A percentile compares a stretch with the other conserved stretches of the same genome.
phyloP scores from a whole-genome alignment of 2,888 invertebrate species.

The Pyrocoelia pectoralis region DNA sequence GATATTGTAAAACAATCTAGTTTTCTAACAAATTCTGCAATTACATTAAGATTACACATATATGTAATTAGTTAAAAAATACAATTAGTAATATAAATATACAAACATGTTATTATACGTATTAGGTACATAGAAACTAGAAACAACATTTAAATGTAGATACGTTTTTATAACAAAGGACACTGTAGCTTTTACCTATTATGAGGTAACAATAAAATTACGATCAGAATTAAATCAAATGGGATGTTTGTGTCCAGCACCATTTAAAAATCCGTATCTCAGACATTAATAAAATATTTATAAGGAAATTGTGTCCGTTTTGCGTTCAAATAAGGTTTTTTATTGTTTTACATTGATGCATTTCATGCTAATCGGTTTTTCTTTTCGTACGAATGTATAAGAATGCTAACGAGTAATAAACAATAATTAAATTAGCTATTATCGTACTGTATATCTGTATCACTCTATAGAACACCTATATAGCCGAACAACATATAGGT shows the following conservation, averaged over 20 bases:
- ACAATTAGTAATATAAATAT: constrained; percentile 7
- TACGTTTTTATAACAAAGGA: neutral
- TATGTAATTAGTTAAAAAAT: neutral
- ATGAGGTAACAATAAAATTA: too few relatives aligned
- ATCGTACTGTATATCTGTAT: neutral
- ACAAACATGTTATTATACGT: neutral
- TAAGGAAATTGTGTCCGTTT: too few relatives aligned
- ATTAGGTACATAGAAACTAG: constrained; percentile 4
- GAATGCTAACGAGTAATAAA: neutral
- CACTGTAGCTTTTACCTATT: too few relatives aligned
- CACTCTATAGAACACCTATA: constrained; percentile 1
- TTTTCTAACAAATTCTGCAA: neutral
- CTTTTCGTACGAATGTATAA: too few relatives aligned
- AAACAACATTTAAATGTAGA: constrained; percentile 2
- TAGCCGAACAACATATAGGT: neutral
- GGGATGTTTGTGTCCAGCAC: too few relatives aligned
- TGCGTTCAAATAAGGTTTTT: too few relatives aligned
- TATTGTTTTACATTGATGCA: neutral
- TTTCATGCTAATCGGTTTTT: neutral
- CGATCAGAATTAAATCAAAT: too few relatives aligned
- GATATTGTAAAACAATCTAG: neutral
- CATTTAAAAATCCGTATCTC: too few relatives aligned
- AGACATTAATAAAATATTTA: too few relatives aligned
- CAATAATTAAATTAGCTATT: neutral
- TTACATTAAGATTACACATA: neutral